Percentiles rank a stretch among this genome's conserved stretches.
These are phyloP conservation scores for Eupithecia centaureata DNA, from an alignment of 2,888 invertebrate genomes.

Conservation along the genomic window DNA sequence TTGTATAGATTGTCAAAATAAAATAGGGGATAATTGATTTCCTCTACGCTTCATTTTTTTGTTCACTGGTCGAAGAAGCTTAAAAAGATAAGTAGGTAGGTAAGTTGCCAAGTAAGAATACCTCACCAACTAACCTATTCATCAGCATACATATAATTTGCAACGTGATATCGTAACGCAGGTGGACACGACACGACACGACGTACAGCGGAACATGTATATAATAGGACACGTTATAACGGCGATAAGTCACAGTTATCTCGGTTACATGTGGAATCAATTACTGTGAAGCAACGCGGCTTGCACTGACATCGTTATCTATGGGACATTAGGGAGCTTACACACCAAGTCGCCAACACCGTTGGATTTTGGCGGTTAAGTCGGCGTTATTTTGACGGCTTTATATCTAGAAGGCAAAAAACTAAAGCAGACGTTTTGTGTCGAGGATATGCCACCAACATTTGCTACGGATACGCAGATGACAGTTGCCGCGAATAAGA, in stretches of 20 bases:
- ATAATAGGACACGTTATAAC: constrained; percentile 22
- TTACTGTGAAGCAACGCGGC: constrained; percentile 37
- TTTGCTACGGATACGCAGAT: background rate
- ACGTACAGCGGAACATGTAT: constrained; percentile 1
- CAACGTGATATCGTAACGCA: background rate
- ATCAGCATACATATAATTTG: background rate
- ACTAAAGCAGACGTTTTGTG: background rate
- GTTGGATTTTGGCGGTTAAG: constrained; percentile 29
- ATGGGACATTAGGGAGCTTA: constrained; percentile 24
- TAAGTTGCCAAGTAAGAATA: background rate
- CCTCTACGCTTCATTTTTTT: no score
- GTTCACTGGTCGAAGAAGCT: no score
- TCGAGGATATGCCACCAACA: background rate
- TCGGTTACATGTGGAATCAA: constrained; percentile 38
- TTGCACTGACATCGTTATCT: constrained; percentile 40
- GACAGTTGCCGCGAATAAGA: background rate
- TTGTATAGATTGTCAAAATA: no score
- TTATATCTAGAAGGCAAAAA: background rate
- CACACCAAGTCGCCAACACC: constrained; percentile 1
- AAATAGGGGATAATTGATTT: no score
- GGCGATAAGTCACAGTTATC: constrained; percentile 40
- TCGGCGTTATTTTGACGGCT: background rate
- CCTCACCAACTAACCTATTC: background rate
- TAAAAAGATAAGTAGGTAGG: background rate
- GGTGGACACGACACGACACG: background rate